Base-by-base conservation (phyloP, 2,797 vertebrate genomes). In the Lagorchestes hirsutus region DNA sequence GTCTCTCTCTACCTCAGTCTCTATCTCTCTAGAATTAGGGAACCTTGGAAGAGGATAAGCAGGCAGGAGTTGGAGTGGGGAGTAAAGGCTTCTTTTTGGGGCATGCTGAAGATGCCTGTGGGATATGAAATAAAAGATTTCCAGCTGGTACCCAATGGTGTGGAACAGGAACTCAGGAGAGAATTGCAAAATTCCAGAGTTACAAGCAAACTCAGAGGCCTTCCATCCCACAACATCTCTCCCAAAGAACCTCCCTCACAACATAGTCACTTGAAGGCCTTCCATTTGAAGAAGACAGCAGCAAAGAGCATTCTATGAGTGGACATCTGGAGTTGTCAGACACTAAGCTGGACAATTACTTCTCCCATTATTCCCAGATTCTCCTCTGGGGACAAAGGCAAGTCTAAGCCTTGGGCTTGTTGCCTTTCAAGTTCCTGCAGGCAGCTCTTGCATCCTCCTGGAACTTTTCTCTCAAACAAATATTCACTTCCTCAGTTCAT, bases 51-150 rank as follows among this genome's bases (percentile, higher is more conserved):
- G n/a, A 82, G 34, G 14, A n/a, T 67, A 34, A 40, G 34, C 5
- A 13, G 11, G 54, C 24, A 8, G 9, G 22, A 3, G 40, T 9
- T 4, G 2, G 5, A 9, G 16, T 2, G 2, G 5, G n/a, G n/a
- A 22, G 18, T 27, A 27, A 87, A 11, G 40, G 40, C 40, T 87
- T 87, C 22, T 87, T 22, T 87, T 40, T 22, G 67, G n/a, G 6
- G 16, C 6, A 40, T 87, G 40, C 40, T 82, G 74, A 46, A 87
- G 40, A 46, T 87, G 40, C 22, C 9, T 4, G 2, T 46, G 40
- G 22, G 22, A 46, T 24, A 46, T 11, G 22, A 46, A 27, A 40
- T 22, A 8, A n/a, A 18, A 24, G n/a, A 16, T 82, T 24, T 24
- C 18, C 40, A 46, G 3, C 18, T 82, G n/a, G 74, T 24, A 87